A percentile compares a stretch with the other conserved stretches of the same genome.
Evolutionary conservation across 2,113 vertebrate genomes (phyloP).

Genomic region (Austrofundulus limnaeus): DNA sequence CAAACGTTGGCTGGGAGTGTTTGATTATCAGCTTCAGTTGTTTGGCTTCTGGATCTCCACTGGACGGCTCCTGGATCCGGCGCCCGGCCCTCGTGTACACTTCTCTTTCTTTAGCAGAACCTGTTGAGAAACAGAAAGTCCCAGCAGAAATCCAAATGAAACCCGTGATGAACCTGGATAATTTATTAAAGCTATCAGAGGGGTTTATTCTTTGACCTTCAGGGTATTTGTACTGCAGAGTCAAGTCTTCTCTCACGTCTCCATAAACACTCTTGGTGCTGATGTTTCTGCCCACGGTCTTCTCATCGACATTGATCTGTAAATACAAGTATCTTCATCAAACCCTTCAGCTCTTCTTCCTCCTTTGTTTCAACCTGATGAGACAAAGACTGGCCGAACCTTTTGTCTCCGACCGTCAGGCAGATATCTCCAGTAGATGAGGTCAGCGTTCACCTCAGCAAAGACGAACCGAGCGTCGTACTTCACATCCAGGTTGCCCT

Average conservation of each 20-base stretch:
- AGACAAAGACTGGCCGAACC: too few species aligned
- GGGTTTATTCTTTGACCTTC: constrained; percentile 66
- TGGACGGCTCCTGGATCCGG: not conserved
- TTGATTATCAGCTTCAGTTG: constrained; percentile 73
- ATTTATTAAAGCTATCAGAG: not conserved
- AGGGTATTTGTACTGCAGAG: constrained; percentile 80
- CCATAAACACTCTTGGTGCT: constrained; percentile 81
- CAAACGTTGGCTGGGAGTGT: constrained; percentile 70
- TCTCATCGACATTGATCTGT: constrained; percentile 49
- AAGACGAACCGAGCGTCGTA: constrained; percentile 80
- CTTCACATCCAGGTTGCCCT: constrained; percentile 76
- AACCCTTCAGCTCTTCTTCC: not conserved
- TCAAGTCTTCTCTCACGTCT: constrained; percentile 76
- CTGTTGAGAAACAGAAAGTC: constrained; percentile 41
- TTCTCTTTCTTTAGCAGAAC: constrained; percentile 76
- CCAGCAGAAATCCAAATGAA: not conserved
- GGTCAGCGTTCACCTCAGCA: constrained; percentile 83
- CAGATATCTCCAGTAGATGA: constrained; percentile 70
- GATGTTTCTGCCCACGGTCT: constrained; percentile 74
- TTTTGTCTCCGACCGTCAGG: constrained; percentile 51
- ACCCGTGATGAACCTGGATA: too few species aligned
- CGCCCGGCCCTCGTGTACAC: constrained; percentile 76
- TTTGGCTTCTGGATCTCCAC: not conserved
- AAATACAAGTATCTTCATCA: too few species aligned
- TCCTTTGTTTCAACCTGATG: not conserved